Base-by-base conservation (phyloP, 2,888 invertebrate genomes). In the Bedellia somnulentella region DNA sequence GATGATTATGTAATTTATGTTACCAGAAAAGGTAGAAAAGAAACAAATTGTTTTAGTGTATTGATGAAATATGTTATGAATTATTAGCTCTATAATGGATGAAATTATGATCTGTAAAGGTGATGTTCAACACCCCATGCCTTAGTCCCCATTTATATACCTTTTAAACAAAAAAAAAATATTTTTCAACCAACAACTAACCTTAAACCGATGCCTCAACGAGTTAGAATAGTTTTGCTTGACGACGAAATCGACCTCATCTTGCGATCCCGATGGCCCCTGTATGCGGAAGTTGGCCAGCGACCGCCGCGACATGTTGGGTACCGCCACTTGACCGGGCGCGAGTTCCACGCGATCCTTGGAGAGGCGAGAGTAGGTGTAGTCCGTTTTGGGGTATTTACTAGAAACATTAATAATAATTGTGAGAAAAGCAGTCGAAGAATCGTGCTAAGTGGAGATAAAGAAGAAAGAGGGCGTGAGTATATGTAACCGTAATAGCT, bases 331-430 rank as follows among this genome's bases (percentile, higher is more conserved):
- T 32, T 89, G 81, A 2, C 90, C 90, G 1, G 88, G 88, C 0
- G 86, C 86, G 33, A 89, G 67, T 56, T 87, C 87, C 43, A 87
- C 85, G 30, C 90, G 83, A 70, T 87, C 88, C 42, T 84, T 84
- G n/a, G 91, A 92, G 42, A 86, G 70, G 38, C 80, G 82, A 2
- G 92, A 90, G 60, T 93, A 93, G 5, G 92, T 92, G 70, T 91
- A 93, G 64, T 93, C 93, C 36, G 93, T 93, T 70, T 93, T 93
- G 4, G 91, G 92, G 55, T 86, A 89, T 61, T 85, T 85, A 59
- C 93, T 93, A 78, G 10, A 71, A 47, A 18, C n/a, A n/a, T n/a
- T n/a, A n/a, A n/a, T n/a, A n/a, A n/a, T n/a, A n/a, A n/a, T n/a
- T n/a, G 15, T 17, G 24, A 9, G 10, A 12, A 10, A 23, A 6